Evolutionary conservation across 2,888 invertebrate genomes (phyloP).

Genomic region (Eilema caniola): DNA sequence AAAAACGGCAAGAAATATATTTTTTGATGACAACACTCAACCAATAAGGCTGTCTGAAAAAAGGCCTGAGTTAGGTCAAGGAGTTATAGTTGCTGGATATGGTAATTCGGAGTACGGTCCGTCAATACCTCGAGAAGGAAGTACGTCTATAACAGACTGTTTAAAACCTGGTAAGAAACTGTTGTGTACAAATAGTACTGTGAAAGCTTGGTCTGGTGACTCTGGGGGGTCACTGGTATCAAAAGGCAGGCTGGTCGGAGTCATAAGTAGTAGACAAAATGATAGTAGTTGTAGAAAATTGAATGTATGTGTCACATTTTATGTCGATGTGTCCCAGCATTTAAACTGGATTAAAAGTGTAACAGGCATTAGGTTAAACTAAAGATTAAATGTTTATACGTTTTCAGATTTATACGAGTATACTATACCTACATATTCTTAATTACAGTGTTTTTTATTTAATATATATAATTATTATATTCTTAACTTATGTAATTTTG

Average conservation of each 20-base stretch:
- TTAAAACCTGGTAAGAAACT: conserved; percentile 11
- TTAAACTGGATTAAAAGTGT: conserved; percentile 50
- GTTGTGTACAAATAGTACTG: conserved; percentile 45
- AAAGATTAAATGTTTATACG: too few relatives aligned
- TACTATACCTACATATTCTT: too few relatives aligned
- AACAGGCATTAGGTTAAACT: background rate
- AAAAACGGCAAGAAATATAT: conserved; percentile 37
- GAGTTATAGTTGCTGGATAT: conserved; percentile 50
- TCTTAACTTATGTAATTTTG: too few relatives aligned
- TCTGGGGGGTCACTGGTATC: conserved; percentile 55
- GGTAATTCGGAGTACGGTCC: conserved; percentile 32
- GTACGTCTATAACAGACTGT: conserved; percentile 39
- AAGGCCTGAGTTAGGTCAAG: conserved; percentile 14
- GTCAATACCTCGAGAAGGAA: conserved; percentile 44
- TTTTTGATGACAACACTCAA: conserved; percentile 31
- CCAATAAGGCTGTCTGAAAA: conserved; percentile 35
- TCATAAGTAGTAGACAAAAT: conserved; percentile 43
- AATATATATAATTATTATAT: too few relatives aligned
- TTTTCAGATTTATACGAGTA: too few relatives aligned
- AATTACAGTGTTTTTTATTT: too few relatives aligned
- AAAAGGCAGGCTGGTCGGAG: conserved; percentile 45
- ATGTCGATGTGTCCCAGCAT: conserved; percentile 43
- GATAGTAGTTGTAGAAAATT: too few relatives aligned
- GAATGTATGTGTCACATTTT: conserved; percentile 41
- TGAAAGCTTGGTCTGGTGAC: conserved; percentile 48